phyloP scores from a whole-genome alignment of 64 coral and sea anemone genomes.

The Platygyra sinensis region DNA sequence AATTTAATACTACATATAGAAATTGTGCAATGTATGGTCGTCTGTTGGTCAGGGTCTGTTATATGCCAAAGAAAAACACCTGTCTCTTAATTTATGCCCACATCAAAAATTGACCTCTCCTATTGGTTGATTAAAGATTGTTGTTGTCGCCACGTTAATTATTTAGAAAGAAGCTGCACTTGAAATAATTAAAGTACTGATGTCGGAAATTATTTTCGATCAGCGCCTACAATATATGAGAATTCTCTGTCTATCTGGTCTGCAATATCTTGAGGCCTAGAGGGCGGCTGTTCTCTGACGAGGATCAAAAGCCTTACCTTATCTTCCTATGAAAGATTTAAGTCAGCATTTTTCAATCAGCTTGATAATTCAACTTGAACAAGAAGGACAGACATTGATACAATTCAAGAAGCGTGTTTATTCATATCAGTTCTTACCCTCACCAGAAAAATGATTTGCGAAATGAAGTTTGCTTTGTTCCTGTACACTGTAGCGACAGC shows the following conservation, averaged over 20 bases:
- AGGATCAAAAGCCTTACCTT: not conserved
- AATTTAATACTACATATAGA: too few species aligned
- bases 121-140: not conserved
- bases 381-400: not conserved
- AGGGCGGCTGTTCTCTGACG: not conserved
- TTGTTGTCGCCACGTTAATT: not conserved
- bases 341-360: not conserved
- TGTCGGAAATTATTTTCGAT: slow-evolving; percentile 4
- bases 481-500: slow-evolving; percentile 38
- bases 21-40: too few species aligned
- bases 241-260: not conserved
- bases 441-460: not conserved
- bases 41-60: too few species aligned
- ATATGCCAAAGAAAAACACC: not conserved
- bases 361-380: not conserved
- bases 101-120: not conserved
- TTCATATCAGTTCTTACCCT: not conserved
- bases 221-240: not conserved
- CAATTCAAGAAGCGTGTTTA: slow-evolving; percentile 2
- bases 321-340: not conserved
- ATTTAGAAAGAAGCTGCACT: slow-evolving; percentile 1
- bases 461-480: slow-evolving; percentile 47
- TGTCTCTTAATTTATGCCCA: not conserved
- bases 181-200: slow-evolving; percentile 41
- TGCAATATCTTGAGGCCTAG: not conserved